A percentile compares a stretch with the other conserved stretches of the same genome.
Conservation (phyloP, 2,888 invertebrate species). For the Apocheima hispidaria region DNA sequence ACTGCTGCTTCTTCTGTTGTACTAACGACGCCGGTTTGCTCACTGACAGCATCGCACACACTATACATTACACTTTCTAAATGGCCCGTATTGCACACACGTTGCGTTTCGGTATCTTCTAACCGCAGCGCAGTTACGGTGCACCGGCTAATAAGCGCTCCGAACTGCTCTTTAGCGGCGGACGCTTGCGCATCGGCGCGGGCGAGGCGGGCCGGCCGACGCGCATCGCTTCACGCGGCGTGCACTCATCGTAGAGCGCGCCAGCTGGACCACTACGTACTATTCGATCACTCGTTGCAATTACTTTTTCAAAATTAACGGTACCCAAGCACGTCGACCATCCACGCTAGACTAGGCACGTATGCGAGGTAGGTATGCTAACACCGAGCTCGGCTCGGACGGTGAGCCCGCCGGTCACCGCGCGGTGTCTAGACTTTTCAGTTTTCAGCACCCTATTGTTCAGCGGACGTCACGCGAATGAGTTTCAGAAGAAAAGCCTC, state of each 20-base stretch:
- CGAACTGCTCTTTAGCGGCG: conserved; percentile 74
- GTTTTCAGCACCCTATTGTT: conserved; percentile 71
- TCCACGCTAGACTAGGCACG: conserved; percentile 49
- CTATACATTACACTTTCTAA: conserved; percentile 83
- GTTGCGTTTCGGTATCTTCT: conserved; percentile 72
- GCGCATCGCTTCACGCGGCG: conserved; percentile 77
- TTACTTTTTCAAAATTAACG: conserved; percentile 57
- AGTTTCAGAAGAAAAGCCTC: conserved; percentile 79
- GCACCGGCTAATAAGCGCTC: conserved; percentile 79
- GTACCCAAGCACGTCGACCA: conserved; percentile 48
- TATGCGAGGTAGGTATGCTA: conserved; percentile 44
- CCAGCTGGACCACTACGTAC: conserved; percentile 63
- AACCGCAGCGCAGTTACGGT: conserved; percentile 76
- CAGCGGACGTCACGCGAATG: conserved; percentile 80
- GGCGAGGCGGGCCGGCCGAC: conserved; percentile 63
- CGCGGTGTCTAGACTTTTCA: conserved; percentile 58
- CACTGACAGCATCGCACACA: conserved; percentile 83
- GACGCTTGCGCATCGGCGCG: conserved; percentile 70
- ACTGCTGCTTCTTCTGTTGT: conserved; percentile 96
- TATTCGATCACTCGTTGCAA: conserved; percentile 57
- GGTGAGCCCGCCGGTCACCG: conserved; percentile 40
- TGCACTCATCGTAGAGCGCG: conserved; percentile 77
- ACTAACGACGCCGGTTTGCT: conserved; percentile 88
- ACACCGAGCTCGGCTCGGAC: conserved; percentile 42
- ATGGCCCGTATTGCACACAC: conserved; percentile 78